These are phyloP conservation scores for Callipepla californica DNA, from an alignment of 2,113 vertebrate genomes.

Conservation along the genomic window DNA sequence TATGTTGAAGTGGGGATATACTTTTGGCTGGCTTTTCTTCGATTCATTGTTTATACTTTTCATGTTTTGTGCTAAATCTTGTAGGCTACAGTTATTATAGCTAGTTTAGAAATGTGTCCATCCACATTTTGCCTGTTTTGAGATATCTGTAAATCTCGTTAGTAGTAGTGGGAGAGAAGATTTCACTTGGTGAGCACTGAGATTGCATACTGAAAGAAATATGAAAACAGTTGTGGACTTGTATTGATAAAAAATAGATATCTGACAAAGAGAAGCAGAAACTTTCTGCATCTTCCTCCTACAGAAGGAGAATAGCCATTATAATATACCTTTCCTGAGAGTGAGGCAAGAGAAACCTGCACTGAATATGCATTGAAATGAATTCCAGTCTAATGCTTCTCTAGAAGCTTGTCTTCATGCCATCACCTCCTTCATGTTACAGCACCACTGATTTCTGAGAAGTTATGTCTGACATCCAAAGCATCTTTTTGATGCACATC, in stretches of 20 bases:
- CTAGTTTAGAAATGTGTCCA: neutral
- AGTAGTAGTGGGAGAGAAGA: neutral
- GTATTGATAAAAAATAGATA: neutral
- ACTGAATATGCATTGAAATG: neutral
- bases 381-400: neutral
- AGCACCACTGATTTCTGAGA: neutral
- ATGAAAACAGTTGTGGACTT: neutral
- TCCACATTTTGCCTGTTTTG: neutral
- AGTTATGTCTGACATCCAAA: neutral
- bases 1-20: neutral
- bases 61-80: neutral
- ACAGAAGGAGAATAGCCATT: neutral
- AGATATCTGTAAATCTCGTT: neutral
- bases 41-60: neutral
- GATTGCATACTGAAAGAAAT: neutral
- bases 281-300: neutral
- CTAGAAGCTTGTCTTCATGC: accelerated
- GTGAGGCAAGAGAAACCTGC: neutral
- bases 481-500: neutral
- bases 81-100: neutral
- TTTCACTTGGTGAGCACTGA: neutral
- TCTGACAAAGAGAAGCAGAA: neutral
- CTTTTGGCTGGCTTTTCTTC: neutral
- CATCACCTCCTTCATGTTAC: neutral
- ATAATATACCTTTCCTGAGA: neutral